Percentiles rank a stretch among this genome's conserved stretches.
These are phyloP conservation scores for Salminus brasiliensis DNA, from an alignment of 2,113 vertebrate species.

Conservation along the genomic window DNA sequence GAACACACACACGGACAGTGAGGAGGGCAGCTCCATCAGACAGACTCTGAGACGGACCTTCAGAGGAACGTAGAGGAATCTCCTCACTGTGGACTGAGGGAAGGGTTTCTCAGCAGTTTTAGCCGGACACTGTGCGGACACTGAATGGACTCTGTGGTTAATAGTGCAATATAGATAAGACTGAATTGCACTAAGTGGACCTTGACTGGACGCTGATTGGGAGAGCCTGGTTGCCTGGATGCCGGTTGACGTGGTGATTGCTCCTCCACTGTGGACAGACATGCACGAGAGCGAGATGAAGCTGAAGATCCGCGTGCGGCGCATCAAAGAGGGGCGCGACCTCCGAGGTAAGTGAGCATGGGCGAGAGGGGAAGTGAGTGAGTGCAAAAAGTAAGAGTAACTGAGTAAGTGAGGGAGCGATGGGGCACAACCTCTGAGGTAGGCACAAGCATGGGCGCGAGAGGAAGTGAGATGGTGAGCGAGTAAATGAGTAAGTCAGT, in stretches of 20 bases:
- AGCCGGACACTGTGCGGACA: background rate
- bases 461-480: background rate
- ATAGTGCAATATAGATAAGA: background rate
- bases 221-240: conserved; percentile 68
- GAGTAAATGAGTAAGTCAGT: no score
- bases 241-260: conserved; percentile 85
- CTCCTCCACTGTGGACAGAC: conserved; percentile 83
- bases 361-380: background rate
- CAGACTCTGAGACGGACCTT: conserved; percentile 14
- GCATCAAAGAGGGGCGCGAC: conserved; percentile 87
- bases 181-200: background rate
- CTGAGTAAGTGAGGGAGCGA: background rate
- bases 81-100: background rate
- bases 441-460: no score
- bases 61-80: background rate
- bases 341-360: conserved; percentile 79
- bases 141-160: background rate
- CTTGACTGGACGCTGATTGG: background rate
- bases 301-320: conserved; percentile 90
- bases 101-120: background rate
- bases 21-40: conserved; percentile 36
- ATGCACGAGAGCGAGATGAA: conserved; percentile 87
- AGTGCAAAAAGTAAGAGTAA: no score
- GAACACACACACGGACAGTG: conserved; percentile 57
- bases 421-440: no score